Evolutionary conservation across 2,888 invertebrate species (phyloP).

Genomic region (Graphium colonna): DNA sequence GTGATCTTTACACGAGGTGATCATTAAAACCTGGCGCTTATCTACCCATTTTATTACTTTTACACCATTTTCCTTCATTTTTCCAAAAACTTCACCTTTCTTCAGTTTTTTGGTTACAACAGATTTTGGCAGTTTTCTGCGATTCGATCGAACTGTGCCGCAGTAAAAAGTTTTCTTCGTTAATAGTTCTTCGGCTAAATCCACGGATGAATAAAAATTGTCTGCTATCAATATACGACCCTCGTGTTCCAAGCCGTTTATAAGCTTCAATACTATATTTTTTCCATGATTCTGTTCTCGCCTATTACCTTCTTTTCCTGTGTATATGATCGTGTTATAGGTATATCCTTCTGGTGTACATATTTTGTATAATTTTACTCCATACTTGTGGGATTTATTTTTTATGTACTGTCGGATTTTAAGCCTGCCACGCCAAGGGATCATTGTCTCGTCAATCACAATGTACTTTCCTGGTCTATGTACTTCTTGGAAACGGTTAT

Average conservation of each 20-base stretch:
- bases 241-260: background rate
- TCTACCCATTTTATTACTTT: conserved; percentile 28
- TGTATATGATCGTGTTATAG: conserved; percentile 15
- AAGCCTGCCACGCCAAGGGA: conserved; percentile 17
- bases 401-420: conserved; percentile 41
- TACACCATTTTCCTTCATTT: conserved; percentile 25
- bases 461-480: background rate
- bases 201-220: background rate
- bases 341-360: conserved; percentile 26
- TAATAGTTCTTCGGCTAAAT: background rate
- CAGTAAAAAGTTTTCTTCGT: background rate
- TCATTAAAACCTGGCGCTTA: conserved; percentile 26
- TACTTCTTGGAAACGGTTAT: background rate
- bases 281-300: conserved; percentile 17
- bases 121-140: background rate
- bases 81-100: conserved; percentile 6
- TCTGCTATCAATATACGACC: background rate
- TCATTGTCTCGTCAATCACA: background rate
- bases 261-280: conserved; percentile 1
- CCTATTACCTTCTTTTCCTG: conserved; percentile 15
- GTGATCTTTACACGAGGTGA: conserved; percentile 24
- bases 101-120: background rate
- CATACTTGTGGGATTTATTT: conserved; percentile 25
- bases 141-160: background rate
- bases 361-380: conserved; percentile 23